phyloP scores from a whole-genome alignment of 2,888 invertebrate genomes.

The Slavum lentiscoides region DNA sequence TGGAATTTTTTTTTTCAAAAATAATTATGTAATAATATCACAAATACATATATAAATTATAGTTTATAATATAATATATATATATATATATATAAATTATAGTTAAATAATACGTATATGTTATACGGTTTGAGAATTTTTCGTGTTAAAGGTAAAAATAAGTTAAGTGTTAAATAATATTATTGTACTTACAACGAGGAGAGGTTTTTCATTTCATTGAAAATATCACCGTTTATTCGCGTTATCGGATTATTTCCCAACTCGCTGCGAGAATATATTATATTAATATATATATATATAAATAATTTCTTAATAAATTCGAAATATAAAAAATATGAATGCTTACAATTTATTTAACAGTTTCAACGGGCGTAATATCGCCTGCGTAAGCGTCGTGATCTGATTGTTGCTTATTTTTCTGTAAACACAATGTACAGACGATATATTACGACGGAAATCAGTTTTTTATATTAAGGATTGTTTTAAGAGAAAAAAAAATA shows the following conservation, averaged over 20 bases:
- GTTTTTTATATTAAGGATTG: background rate
- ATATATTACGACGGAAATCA: too few relatives aligned
- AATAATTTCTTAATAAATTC: background rate
- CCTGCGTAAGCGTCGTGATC: slow-evolving; percentile 1
- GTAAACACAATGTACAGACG: background rate
- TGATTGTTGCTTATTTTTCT: slow-evolving; percentile 30
- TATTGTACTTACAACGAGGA: slow-evolving; percentile 57
- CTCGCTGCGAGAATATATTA: slow-evolving; percentile 58
- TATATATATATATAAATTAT: too few relatives aligned
- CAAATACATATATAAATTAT: too few relatives aligned
- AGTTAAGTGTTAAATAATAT: too few relatives aligned
- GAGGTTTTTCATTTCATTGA: slow-evolving; percentile 56
- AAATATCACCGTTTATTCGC: slow-evolving; percentile 55
- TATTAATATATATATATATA: background rate
- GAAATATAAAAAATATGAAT: background rate
- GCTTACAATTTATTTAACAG: slow-evolving; percentile 25
- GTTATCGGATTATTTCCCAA: slow-evolving; percentile 60
- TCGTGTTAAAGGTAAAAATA: too few relatives aligned
- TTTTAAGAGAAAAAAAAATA: too few relatives aligned
- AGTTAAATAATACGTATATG: too few relatives aligned
- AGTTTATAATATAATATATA: too few relatives aligned
- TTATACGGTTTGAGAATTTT: too few relatives aligned
- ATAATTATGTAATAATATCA: too few relatives aligned
- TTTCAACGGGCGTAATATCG: slow-evolving; percentile 16
- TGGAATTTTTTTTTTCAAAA: too few relatives aligned